Evolutionary conservation across 2,797 vertebrate species (phyloP), one percentile per base, ranked within the genome.

Genomic region (Microhierax caerulescens): DNA sequence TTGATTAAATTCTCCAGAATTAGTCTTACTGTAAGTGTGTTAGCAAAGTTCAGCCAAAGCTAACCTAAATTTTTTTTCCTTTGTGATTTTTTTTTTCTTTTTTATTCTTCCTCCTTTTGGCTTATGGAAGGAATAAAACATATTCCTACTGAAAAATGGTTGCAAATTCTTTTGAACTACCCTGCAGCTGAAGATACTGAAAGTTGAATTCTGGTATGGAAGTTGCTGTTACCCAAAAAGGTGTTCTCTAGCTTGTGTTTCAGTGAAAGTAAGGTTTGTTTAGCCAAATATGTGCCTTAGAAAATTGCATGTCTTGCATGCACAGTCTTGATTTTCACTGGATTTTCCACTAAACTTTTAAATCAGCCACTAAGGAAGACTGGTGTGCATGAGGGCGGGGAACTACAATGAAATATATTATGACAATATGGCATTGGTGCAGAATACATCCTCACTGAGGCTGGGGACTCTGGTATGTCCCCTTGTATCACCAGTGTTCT

Each of bases 181-280:
- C 88, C 78, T 93, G 45, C 93, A 84, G 86, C 85, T 95, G 95
- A 96, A 97, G 95, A 97, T 85, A 63, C 87, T 95, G 93, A 90
- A 96, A 95, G 69, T 83, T 96, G 95, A 93, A 86, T 68, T 90
- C 87, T 90, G 87, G 76, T 75, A 78, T 94, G 95, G 82, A 95
- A 81, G 85, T 90, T 88, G 65, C 76, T 86, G 53, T 94, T 69
- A 59, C 53, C 24, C 82, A 78, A 86, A 95, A 94, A 65, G 45
- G 45, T 68, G 45, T 85, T 94, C 56, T 92, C 37, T 95, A 96
- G 79, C 85, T 94, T 96, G 81, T 91, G 88, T 92, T 92, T 91
- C 93, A 92, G 68, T 96, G 75, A 94, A 96, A 96, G 45, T 72
- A 86, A 95, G 79, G 69, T 84, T 96, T 93, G 72, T 95, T 94